Evolutionary conservation across 1,140 invertebrate species (phyloP), one percentile per base, ranked within the genome.

Genomic region (Cardiocondyla obscurior): DNA sequence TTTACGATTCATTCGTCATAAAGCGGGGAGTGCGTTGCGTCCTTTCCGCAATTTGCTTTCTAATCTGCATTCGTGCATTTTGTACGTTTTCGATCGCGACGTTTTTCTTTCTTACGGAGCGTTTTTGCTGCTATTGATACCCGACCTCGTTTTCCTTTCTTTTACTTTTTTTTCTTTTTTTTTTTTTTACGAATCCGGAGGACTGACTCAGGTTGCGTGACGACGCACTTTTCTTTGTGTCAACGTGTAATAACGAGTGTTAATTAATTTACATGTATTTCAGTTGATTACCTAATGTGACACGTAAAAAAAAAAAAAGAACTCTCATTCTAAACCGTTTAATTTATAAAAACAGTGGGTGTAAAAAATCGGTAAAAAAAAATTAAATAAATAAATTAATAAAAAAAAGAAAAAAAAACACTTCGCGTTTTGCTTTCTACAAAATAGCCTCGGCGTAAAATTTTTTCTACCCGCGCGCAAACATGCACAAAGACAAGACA

Each of bases 1-100:
- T 79, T 79, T 79, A 79, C 74, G 49, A 79, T 69, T 79, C 74
- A 69, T 55, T 51, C 74, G 62, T 57, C 46, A 53, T 55, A 69
- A 79, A 79, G 46, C 44, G 10, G 12, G 19, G 46, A 28, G 42
- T 12, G 53, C 39, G 62, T 28, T 39, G 60, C 62, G 46, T 79
- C 33, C 39, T 79, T 69, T 67, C 62, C 30, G 39, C 46, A 39
- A 25, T 67, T 67, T 69, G 36, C 74, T 79, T 79, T 79, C 74
- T 53, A 53, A 67, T 69, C 33, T 25, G 36, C 14, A 28, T 62
- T 46, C 42, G 4, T 19, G 60, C 16, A 28, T 46, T 79, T 19
- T 25, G 5, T 51, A 12, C 14, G 8, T 4, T 28, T 25, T 39
- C 4, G 10, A 42, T 28, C 25, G 12, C 25, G 5, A 3, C 6